phyloP scores from a whole-genome alignment of 2,888 invertebrate genomes.

The Nomada hirtipes region DNA sequence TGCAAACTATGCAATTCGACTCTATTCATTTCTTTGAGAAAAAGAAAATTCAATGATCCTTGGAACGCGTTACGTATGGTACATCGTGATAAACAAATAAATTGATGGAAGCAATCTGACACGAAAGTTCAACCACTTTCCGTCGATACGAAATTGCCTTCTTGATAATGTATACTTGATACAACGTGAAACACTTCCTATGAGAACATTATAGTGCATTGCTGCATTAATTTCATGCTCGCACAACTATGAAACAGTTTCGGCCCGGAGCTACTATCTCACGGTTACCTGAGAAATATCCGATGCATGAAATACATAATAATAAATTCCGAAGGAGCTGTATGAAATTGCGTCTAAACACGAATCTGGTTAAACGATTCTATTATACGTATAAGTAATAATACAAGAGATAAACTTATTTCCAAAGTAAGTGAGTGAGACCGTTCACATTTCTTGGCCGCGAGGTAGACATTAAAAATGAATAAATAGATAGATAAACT shows the following conservation, averaged over 20 bases:
- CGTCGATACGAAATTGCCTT: not conserved
- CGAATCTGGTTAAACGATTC: conserved; percentile 4
- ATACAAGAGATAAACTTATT: too few relatives aligned
- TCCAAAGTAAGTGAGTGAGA: too few relatives aligned
- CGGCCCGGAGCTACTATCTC: conserved; percentile 49
- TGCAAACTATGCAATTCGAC: not conserved
- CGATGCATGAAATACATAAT: conserved; percentile 62
- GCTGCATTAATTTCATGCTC: conserved; percentile 73
- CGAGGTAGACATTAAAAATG: too few relatives aligned
- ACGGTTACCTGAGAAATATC: conserved; percentile 52
- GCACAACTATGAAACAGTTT: conserved; percentile 68
- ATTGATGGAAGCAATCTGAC: not conserved
- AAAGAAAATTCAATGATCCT: not conserved
- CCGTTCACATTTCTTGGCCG: too few relatives aligned
- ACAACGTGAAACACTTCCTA: conserved; percentile 22
- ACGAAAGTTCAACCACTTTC: not conserved
- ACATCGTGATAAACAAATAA: not conserved
- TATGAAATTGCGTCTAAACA: not conserved
- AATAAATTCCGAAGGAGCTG: conserved; percentile 11
- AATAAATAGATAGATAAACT: too few relatives aligned
- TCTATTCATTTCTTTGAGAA: not conserved
- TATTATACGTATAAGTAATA: conserved; percentile 4
- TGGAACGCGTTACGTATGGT: not conserved
- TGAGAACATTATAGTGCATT: conserved; percentile 28
- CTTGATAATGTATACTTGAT: conserved; percentile 15